Base-by-base conservation (phyloP, 2,797 vertebrate species). In the Chaenodraco wilsoni region DNA sequence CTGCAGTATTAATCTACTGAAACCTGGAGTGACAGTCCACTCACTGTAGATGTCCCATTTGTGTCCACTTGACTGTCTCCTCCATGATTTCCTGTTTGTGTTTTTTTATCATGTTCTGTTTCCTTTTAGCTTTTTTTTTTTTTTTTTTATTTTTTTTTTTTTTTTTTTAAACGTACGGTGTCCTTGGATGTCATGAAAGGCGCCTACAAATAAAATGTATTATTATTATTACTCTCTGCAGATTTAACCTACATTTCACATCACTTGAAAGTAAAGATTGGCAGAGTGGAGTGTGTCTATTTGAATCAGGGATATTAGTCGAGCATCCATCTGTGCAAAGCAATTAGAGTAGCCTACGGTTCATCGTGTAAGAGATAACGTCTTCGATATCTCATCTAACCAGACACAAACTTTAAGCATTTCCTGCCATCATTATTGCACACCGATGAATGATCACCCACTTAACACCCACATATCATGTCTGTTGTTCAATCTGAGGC, bases 201-300 rank as follows among this genome's bases (percentile, higher is more conserved):
- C 19, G 19, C 19, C 19, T 19, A 19, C 19, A 19, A 19, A 19
- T 19, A 19, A 19, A 19, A 19, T 19, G 19, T 19, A 19, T 19
- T 19, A 19, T 19, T 19, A 19, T 19, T 19, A 19, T 19, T 19
- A 19, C 1, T 64, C 79, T 82, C 75, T 68, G 75, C 80, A 79
- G 84, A 76, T 76, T 86, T 83, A 82, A 85, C 81, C 87, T 65
- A 75, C 81, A 86, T 85, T 88, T 89, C 65, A 73, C 78, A 84
- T 72, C 78, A 79, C 71, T 89, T 77, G 45, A 88, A 87, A 91
- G 85, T 83, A 81, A 78, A 81, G 8, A 75, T 48, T 87, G 76
- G 60, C 65, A 70, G 68, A 50, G 69, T 44, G 31, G 44, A 37
- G 44, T 59, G 56, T 67, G 48, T 58, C 57, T 17, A 5, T 43